These are phyloP conservation scores for Hippocampus guttulatus DNA, from an alignment of 2,113 vertebrate genomes.

Conservation along the genomic window DNA sequence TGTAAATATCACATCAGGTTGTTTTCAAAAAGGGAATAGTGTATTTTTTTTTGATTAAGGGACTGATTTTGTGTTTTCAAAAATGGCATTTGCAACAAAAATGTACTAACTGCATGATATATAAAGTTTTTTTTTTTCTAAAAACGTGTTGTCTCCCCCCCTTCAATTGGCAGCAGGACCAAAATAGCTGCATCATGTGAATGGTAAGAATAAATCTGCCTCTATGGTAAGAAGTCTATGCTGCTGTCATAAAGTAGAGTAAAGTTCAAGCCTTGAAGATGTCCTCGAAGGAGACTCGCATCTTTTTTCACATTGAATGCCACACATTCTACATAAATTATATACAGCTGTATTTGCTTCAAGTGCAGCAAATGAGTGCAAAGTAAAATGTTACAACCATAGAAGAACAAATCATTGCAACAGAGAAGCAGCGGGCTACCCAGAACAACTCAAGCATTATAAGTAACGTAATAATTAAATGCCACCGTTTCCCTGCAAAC, in stretches of 20 bases:
- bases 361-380: background rate
- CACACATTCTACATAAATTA: background rate
- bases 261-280: background rate
- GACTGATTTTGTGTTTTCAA: conserved; percentile 26
- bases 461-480: background rate
- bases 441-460: background rate
- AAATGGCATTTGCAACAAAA: conserved; percentile 43
- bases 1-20: conserved; percentile 59
- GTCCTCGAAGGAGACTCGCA: background rate
- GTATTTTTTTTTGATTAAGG: conserved; percentile 11
- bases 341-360: background rate
- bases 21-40: conserved; percentile 16
- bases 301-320: background rate
- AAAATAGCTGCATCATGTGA: conserved; percentile 51
- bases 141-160: conserved; percentile 19
- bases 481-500: background rate
- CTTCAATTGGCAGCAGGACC: background rate
- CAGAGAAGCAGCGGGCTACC: background rate
- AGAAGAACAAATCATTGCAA: background rate
- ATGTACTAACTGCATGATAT: conserved; percentile 65
- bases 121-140: conserved; percentile 74
- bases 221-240: background rate
- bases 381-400: background rate
- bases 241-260: conserved; percentile 8
- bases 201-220: conserved; percentile 39